phyloP scores from a whole-genome alignment of 2,113 vertebrate species.

The Tilapia sparmanii region DNA sequence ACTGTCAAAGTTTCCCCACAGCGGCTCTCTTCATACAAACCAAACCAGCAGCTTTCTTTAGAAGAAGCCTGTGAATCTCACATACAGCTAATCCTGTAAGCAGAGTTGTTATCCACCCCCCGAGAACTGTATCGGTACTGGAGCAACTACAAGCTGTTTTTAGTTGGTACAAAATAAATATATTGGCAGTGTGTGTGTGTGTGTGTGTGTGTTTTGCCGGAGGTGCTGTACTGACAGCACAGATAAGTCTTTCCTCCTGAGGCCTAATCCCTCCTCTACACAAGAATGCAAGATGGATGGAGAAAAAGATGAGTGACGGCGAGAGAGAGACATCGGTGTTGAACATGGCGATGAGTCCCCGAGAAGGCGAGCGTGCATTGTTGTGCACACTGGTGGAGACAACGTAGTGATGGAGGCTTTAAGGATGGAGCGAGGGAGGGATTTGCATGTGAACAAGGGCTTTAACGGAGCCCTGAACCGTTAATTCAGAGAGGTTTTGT shows the following conservation, averaged over 20 bases:
- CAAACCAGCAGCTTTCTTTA: neutral
- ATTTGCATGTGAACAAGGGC: slow-evolving; percentile 51
- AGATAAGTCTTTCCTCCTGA: slow-evolving; percentile 33
- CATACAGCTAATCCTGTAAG: slow-evolving; percentile 9
- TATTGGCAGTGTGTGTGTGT: neutral
- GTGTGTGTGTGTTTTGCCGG: neutral
- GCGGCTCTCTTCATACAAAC: neutral
- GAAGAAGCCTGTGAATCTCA: neutral
- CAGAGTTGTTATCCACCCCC: slow-evolving; percentile 13
- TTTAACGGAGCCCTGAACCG: slow-evolving; percentile 22
- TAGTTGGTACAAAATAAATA: neutral
- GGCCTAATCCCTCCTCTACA: slow-evolving; percentile 39
- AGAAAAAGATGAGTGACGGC: neutral
- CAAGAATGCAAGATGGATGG: slow-evolving; percentile 18
- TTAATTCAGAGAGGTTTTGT: slow-evolving; percentile 18
- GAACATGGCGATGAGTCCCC: neutral
- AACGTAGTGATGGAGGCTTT: neutral
- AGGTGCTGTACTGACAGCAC: slow-evolving; percentile 16
- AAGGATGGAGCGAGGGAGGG: neutral
- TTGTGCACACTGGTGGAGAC: neutral
- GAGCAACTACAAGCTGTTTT: slow-evolving; percentile 25
- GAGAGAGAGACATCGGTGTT: neutral
- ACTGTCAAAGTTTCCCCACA: neutral
- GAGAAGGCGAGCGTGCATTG: neutral
- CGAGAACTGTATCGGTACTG: neutral